Evolutionary conservation across 2,888 invertebrate species (phyloP).

Genomic region (Drosophila colorata): DNA sequence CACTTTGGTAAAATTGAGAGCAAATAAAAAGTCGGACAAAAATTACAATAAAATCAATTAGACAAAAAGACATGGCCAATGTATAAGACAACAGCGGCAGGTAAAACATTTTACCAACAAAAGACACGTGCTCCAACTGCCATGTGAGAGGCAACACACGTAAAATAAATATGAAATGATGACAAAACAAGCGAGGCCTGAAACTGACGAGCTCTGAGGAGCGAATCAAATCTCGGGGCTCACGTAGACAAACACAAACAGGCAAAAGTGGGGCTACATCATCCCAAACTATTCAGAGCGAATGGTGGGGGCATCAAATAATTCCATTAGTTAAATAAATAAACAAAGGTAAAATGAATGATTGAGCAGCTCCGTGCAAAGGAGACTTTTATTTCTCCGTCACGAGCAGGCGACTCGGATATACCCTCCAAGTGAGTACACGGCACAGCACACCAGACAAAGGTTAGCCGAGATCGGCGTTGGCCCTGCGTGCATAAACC

Average conservation of each 20-base stretch:
- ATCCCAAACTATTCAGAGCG: conserved; percentile 17
- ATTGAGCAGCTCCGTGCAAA: conserved; percentile 57
- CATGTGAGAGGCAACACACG: conserved; percentile 27
- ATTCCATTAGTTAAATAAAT: conserved; percentile 84
- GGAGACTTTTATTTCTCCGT: conserved; percentile 35
- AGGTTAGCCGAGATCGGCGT: conserved; percentile 46
- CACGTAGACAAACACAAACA: conserved; percentile 48
- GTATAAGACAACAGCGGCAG: conserved; percentile 20
- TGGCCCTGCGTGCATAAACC: conserved; percentile 55
- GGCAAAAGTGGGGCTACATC: conserved; percentile 5
- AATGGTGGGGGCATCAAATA: conserved; percentile 60
- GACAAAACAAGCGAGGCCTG: conserved; percentile 33
- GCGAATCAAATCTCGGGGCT: conserved; percentile 53
- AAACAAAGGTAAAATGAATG: conserved; percentile 77
- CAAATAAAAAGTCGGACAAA: conserved; percentile 26
- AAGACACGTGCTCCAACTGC: conserved; percentile 48
- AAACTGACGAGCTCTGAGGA: conserved; percentile 14
- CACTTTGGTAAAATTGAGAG: conserved; percentile 10
- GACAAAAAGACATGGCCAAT: conserved; percentile 38
- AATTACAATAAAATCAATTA: conserved; percentile 61
- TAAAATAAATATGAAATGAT: conserved; percentile 53
- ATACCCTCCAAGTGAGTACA: conserved; percentile 1
- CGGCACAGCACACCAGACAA: conserved; percentile 40
- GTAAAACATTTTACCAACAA: conserved; percentile 44
- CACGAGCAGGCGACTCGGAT: conserved; percentile 35